phyloP scores from a whole-genome alignment of 2,888 invertebrate species.

The Melipona beecheii region DNA sequence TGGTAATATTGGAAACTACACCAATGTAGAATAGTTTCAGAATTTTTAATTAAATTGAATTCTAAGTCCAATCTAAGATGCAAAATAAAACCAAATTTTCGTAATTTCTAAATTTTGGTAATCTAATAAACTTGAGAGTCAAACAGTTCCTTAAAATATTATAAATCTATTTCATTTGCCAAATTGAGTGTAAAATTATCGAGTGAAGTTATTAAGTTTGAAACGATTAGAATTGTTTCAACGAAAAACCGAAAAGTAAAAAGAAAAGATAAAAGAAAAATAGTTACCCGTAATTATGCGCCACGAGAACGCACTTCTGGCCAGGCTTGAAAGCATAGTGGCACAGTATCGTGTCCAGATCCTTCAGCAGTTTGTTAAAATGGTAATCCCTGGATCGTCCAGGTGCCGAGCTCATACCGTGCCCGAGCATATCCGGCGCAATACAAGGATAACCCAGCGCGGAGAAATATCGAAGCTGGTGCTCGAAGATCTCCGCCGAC shows the following conservation, averaged over 20 bases:
- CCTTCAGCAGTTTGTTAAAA: slow-evolving; percentile 86
- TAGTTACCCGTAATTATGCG: slow-evolving; percentile 89
- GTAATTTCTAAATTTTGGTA: too few relatives aligned
- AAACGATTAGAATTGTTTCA: too few relatives aligned
- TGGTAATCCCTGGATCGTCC: slow-evolving; percentile 85
- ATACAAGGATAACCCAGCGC: slow-evolving; percentile 87
- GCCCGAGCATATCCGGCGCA: slow-evolving; percentile 89
- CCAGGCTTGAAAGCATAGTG: slow-evolving; percentile 86
- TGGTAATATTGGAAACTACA: too few relatives aligned
- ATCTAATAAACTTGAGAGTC: too few relatives aligned
- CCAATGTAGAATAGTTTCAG: too few relatives aligned
- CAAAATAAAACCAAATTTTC: too few relatives aligned
- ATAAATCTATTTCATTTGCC: neutral
- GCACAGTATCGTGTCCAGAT: slow-evolving; percentile 87
- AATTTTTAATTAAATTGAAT: neutral
- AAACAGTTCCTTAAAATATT: too few relatives aligned
- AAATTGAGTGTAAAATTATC: neutral
- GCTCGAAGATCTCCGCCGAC: slow-evolving; percentile 87
- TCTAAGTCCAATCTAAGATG: too few relatives aligned
- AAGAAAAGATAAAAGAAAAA: neutral
- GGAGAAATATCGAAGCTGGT: slow-evolving; percentile 86
- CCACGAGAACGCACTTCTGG: slow-evolving; percentile 87
- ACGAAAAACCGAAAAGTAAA: neutral
- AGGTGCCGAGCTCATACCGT: slow-evolving; percentile 88
- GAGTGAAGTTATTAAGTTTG: too few relatives aligned